A percentile compares a stretch with the other conserved stretches of the same genome.
Evolutionary conservation across 2,888 invertebrate genomes (phyloP).

Genomic region (Leucania comma): DNA sequence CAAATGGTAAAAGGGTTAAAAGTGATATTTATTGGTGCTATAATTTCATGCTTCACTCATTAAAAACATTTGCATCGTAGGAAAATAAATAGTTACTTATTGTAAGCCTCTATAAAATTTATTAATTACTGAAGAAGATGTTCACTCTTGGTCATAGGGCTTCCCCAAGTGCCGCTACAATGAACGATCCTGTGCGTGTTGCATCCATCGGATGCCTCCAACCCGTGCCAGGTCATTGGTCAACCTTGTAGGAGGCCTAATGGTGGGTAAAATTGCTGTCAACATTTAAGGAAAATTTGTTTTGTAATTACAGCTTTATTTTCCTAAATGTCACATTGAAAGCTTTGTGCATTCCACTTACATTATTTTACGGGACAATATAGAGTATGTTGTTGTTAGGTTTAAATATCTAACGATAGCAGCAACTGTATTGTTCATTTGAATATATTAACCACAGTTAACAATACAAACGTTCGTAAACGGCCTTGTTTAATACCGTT

Average conservation of each 20-base stretch:
- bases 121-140: too few species aligned
- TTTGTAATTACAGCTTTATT: constrained; percentile 1
- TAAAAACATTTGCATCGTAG: neutral
- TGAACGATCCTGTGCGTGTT: too few species aligned
- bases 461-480: constrained; percentile 16
- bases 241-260: too few species aligned
- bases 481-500: constrained; percentile 14
- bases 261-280: too few species aligned
- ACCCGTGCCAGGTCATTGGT: too few species aligned
- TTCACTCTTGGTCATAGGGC: too few species aligned
- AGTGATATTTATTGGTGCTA: neutral
- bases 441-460: constrained; percentile 24
- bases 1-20: neutral
- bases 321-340: constrained; percentile 2
- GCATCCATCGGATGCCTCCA: too few species aligned
- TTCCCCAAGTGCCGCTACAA: too few species aligned
- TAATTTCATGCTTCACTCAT: neutral
- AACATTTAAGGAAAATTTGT: neutral
- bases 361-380: constrained; percentile 20
- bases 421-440: constrained; percentile 18
- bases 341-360: neutral
- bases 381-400: neutral
- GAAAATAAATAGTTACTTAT: neutral
- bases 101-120: neutral
- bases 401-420: constrained; percentile 27